These are phyloP conservation scores for Listronotus bonariensis DNA, from an alignment of 1,140 invertebrate species.

Conservation along the genomic window DNA sequence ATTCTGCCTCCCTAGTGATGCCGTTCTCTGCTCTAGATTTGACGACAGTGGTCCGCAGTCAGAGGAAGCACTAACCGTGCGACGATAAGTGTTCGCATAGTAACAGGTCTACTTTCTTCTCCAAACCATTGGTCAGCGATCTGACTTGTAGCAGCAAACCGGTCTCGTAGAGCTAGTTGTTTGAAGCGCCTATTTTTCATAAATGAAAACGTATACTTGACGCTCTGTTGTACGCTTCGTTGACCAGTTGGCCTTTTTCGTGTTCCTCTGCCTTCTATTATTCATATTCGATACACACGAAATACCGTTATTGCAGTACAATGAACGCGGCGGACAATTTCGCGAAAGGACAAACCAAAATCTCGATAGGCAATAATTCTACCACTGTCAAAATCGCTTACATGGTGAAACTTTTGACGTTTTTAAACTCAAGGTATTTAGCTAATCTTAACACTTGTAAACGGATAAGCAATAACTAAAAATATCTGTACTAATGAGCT, in stretches of 20 bases:
- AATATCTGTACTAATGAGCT: too few relatives aligned
- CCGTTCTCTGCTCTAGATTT: conserved; percentile 22
- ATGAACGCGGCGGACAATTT: too few relatives aligned
- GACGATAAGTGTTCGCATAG: conserved; percentile 24
- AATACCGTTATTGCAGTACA: too few relatives aligned
- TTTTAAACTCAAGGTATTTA: too few relatives aligned
- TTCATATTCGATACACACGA: too few relatives aligned
- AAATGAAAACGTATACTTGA: too few relatives aligned
- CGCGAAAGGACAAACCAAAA: too few relatives aligned
- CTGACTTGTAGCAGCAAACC: conserved; percentile 7
- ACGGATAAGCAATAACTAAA: too few relatives aligned
- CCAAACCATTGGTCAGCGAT: conserved; percentile 28
- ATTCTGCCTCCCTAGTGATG: conserved; percentile 31
- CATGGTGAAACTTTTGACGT: too few relatives aligned
- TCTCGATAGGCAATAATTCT: too few relatives aligned
- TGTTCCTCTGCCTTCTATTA: conserved; percentile 19
- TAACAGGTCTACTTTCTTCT: conserved; percentile 23
- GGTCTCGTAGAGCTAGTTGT: conserved; percentile 19
- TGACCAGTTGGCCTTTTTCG: conserved; percentile 9
- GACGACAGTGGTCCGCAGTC: conserved; percentile 16
- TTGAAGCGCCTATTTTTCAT: conserved; percentile 12
- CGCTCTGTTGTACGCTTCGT: conserved; percentile 15
- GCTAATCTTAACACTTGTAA: too few relatives aligned
- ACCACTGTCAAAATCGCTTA: too few relatives aligned
- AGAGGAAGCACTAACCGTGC: conserved; percentile 25